A percentile compares a stretch with the other conserved stretches of the same genome.
Conservation (phyloP, 1,140 invertebrate species). For the Drosophila repletoides region DNA sequence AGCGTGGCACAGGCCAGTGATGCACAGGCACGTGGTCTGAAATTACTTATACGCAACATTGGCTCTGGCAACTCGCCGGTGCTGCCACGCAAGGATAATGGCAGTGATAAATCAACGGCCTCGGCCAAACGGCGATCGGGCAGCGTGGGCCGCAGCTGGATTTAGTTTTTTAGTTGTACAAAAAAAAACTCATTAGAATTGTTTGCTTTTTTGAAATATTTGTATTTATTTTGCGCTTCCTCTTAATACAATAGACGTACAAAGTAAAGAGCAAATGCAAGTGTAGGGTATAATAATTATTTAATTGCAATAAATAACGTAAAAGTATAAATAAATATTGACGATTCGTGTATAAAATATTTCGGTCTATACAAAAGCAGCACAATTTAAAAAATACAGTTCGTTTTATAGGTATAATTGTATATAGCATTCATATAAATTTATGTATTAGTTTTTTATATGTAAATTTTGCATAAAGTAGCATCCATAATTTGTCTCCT, state of each 20-base stretch:
- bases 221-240: constrained; percentile 65
- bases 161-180: constrained; percentile 33
- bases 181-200: background rate
- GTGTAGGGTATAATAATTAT: constrained; percentile 57
- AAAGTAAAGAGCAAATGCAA: constrained; percentile 62
- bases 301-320: constrained; percentile 80
- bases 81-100: constrained; percentile 86
- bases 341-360: constrained; percentile 74
- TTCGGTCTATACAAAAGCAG: constrained; percentile 69
- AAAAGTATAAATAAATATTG: constrained; percentile 79
- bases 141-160: constrained; percentile 79
- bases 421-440: too few relatives aligned
- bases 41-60: constrained; percentile 90
- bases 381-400: constrained; percentile 75
- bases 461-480: constrained; percentile 69
- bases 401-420: constrained; percentile 50
- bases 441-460: too few relatives aligned
- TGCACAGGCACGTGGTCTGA: constrained; percentile 87
- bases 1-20: constrained; percentile 82
- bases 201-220: constrained; percentile 36
- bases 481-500: constrained; percentile 67
- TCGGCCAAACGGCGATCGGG: constrained; percentile 70
- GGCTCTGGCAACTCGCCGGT: constrained; percentile 90
- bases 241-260: constrained; percentile 53
- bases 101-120: constrained; percentile 30